A percentile compares a stretch with the other conserved stretches of the same genome.
Conservation (phyloP, 2,888 invertebrate species). For the Drosophila ochracea region DNA sequence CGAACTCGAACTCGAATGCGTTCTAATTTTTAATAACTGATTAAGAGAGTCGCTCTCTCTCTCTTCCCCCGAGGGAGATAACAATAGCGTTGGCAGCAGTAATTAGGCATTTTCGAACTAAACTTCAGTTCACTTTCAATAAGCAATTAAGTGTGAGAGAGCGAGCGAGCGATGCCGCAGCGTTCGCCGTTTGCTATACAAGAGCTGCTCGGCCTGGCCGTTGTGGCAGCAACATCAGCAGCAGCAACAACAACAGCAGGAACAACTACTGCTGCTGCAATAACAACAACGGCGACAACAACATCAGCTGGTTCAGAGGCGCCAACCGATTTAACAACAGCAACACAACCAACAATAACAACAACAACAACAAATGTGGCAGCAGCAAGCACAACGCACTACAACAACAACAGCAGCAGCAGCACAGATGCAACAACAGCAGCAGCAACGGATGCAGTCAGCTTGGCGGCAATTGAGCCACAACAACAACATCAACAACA, state of each 20-base stretch:
- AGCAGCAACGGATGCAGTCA: constrained; percentile 20
- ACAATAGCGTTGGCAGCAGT: background rate
- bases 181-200: constrained; percentile 85
- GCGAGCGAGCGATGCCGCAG: constrained; percentile 81
- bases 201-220: constrained; percentile 84
- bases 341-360: constrained; percentile 20
- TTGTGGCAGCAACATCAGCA: constrained; percentile 60
- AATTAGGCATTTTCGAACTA: constrained; percentile 1
- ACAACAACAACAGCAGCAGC: constrained; percentile 30
- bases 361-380: constrained; percentile 25
- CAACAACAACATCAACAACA: constrained; percentile 55
- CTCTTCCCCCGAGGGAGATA: background rate
- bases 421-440: constrained; percentile 21
- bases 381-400: constrained; percentile 33
- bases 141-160: constrained; percentile 19
- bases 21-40: background rate
- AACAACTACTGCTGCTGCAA: constrained; percentile 33
- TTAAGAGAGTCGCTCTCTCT: background rate
- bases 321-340: constrained; percentile 32
- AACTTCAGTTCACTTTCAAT: background rate
- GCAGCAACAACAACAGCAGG: constrained; percentile 33
- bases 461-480: constrained; percentile 25
- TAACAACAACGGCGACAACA: constrained; percentile 23
- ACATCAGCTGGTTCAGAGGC: constrained; percentile 27
- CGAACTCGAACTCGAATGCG: constrained; percentile 4